phyloP scores from a whole-genome alignment of 2,113 vertebrate genomes.

The Petromus typicus region DNA sequence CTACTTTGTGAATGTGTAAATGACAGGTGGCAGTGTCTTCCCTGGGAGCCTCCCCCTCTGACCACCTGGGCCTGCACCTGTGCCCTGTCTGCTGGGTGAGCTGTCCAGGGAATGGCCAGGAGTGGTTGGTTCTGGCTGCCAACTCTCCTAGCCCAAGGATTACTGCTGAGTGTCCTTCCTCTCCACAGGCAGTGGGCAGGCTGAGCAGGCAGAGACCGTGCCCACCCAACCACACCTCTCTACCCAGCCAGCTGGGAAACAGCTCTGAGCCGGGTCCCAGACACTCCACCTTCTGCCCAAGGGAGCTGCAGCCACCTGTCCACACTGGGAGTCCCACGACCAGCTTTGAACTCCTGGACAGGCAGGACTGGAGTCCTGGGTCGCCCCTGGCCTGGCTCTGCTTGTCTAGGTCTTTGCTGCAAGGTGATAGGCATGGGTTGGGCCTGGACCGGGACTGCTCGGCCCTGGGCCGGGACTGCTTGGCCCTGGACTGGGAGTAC shows the following conservation, averaged over 20 bases:
- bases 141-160: no score
- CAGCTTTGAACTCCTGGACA: background rate
- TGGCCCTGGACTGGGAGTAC: no score
- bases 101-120: background rate
- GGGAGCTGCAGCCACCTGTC: background rate
- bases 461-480: no score
- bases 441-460: no score
- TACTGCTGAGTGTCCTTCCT: fast-evolving
- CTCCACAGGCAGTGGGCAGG: fast-evolving
- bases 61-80: background rate
- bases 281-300: background rate
- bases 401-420: background rate
- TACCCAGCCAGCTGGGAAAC: background rate
- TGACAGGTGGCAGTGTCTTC: background rate
- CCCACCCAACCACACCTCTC: background rate
- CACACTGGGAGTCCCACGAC: fast-evolving
- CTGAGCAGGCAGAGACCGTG: no score
- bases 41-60: background rate
- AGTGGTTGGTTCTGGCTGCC: background rate
- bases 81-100: background rate
- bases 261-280: background rate
- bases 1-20: background rate
- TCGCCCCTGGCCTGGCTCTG: background rate
- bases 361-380: fast-evolving
- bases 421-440: background rate